Conservation (phyloP, 2,888 invertebrate genomes). For the Gastrophysa polygoni region DNA sequence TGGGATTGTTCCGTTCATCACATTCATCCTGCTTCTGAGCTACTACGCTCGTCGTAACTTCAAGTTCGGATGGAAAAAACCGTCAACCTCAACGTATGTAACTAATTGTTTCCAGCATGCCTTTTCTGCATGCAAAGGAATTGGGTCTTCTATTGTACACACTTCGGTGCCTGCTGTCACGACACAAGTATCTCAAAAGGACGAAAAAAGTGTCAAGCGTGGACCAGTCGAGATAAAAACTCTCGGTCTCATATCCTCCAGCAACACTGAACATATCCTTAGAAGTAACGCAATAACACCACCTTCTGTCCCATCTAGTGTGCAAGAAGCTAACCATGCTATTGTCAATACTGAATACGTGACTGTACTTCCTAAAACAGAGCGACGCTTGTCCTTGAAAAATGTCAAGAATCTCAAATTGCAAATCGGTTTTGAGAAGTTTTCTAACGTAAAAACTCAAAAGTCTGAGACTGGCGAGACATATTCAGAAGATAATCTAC, state of each 20-base stretch:
- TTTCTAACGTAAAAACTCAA: not conserved
- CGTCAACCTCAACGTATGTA: slow-evolving; percentile 62
- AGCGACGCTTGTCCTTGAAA: slow-evolving; percentile 21
- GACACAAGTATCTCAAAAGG: slow-evolving; percentile 21
- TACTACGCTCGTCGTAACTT: slow-evolving; percentile 79
- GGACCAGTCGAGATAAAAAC: slow-evolving; percentile 62
- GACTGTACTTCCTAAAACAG: not conserved
- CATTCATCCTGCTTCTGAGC: slow-evolving; percentile 69
- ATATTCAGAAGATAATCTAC: not conserved
- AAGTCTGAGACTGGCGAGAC: not conserved
- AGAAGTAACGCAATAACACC: slow-evolving; percentile 53
- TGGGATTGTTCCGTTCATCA: slow-evolving; percentile 77
- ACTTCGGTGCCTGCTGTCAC: slow-evolving; percentile 25
- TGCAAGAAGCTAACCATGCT: not conserved
- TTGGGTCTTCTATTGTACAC: slow-evolving; percentile 38
- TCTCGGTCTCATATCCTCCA: slow-evolving; percentile 68
- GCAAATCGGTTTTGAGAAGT: not conserved
- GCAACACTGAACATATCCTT: slow-evolving; percentile 64
- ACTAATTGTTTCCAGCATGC: slow-evolving; percentile 53
- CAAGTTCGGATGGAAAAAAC: slow-evolving; percentile 62
- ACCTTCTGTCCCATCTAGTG: not conserved
- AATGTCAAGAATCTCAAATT: slow-evolving; percentile 21
- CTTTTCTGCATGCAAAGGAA: slow-evolving; percentile 51
- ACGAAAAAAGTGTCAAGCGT: slow-evolving; percentile 39
- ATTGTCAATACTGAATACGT: not conserved